Base-by-base conservation (phyloP, 2,797 vertebrate genomes). In the Champsocephalus esox region DNA sequence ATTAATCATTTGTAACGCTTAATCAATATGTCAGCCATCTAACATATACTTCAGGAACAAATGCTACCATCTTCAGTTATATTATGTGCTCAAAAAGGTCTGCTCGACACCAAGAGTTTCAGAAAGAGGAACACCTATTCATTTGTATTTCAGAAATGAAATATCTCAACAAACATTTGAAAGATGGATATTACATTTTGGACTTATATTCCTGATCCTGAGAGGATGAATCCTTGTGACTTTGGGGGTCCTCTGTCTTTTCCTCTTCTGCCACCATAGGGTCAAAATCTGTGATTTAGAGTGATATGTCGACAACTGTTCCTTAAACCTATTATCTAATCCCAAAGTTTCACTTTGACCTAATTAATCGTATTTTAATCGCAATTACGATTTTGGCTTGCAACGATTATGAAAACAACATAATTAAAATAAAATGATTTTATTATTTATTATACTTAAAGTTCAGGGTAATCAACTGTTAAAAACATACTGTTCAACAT, bases 1-100 rank as follows among this genome's bases (percentile, higher is more conserved):
- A 90, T 87, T 73, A 78, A 83, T 89, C 79, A 83, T 63, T 41
- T 55, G 57, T 57, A 68, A 82, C 16, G 78, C 12, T 44, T 58
- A 83, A 86, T 87, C 86, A 56, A 85, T 85, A 59, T 0, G 50
- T 81, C 71, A 69, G 41, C 73, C 64, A 11, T 45, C 46, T 63
- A 67, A 77, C 75, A 83, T 66, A 74, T 54, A 69, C 55, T 82
- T 68, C 62, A 75, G 59, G 75, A 73, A 75, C 48, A 72, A 80
- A 55, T 5, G 66, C 51, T 43, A 32, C 51, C 12, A 17, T 43
- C 51, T 75, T 2, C 2, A 24, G n/a, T 21, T 19, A 0, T 5
- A 24, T 44, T 9, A 50, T 21, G 7, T 24, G 43, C 10, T 10
- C 0, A 0, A 14, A 43, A 24, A 66, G 16, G 17, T 67, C 51